These are phyloP conservation scores for Aporophyla nigra DNA, from an alignment of 2,888 invertebrate genomes.

Conservation along the genomic window DNA sequence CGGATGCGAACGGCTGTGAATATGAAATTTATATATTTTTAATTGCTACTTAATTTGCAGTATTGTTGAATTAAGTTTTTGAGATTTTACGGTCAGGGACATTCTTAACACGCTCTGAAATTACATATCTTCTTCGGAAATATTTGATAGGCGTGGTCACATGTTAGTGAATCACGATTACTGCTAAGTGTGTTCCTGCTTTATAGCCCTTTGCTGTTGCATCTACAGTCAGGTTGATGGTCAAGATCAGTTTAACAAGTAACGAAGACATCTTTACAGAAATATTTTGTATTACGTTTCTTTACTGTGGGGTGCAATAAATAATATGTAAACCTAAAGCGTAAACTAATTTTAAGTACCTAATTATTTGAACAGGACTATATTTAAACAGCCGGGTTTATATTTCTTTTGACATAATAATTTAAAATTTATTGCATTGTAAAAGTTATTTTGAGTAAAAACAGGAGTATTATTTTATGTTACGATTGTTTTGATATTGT, in stretches of 20 bases:
- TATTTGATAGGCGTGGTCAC: neutral
- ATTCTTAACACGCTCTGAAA: neutral
- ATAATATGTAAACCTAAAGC: neutral
- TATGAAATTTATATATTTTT: slow-evolving; percentile 53
- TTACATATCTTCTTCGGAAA: neutral
- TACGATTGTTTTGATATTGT: slow-evolving; percentile 12
- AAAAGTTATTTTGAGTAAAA: slow-evolving; percentile 1
- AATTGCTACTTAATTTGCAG: slow-evolving; percentile 32
- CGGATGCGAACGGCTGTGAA: slow-evolving; percentile 62
- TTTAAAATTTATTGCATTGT: slow-evolving; percentile 1
- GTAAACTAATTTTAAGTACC: neutral
- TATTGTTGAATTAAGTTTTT: slow-evolving; percentile 38
- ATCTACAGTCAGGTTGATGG: neutral
- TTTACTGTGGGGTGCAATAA: neutral
- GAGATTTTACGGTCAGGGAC: neutral
- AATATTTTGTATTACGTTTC: slow-evolving; percentile 28
- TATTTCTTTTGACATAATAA: neutral
- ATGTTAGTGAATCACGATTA: neutral
- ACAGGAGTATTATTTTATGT: neutral
- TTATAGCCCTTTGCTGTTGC: slow-evolving; percentile 17
- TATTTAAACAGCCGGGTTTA: slow-evolving; percentile 1
- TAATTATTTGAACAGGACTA: slow-evolving; percentile 11
- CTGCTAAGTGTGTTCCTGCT: neutral
- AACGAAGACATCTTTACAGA: slow-evolving; percentile 37
- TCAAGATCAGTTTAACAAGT: neutral